These are phyloP conservation scores for Byasa hedistus DNA, from an alignment of 2,888 invertebrate genomes.

Conservation along the genomic window DNA sequence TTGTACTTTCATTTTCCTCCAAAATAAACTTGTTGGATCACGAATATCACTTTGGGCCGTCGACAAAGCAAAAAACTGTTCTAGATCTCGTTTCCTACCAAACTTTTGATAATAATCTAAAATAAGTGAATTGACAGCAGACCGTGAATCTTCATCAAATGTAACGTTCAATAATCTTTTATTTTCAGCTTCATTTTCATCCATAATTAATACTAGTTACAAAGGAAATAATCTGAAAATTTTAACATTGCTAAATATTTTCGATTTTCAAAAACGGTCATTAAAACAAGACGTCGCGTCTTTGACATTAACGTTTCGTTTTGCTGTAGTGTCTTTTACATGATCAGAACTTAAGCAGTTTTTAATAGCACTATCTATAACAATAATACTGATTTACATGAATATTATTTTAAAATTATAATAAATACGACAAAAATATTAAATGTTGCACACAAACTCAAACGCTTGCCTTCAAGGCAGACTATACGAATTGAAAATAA, in stretches of 20 bases:
- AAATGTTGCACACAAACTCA: too few species aligned
- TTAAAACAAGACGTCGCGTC: slow-evolving; percentile 1
- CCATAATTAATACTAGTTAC: slow-evolving; percentile 22
- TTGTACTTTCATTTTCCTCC: slow-evolving; percentile 69
- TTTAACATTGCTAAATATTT: slow-evolving; percentile 27
- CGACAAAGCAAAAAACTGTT: slow-evolving; percentile 82
- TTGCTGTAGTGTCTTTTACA: neutral
- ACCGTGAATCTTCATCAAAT: slow-evolving; percentile 39
- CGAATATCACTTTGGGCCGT: slow-evolving; percentile 67
- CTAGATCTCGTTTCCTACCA: slow-evolving; percentile 83
- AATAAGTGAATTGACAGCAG: slow-evolving; percentile 66
- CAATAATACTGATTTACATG: too few species aligned
- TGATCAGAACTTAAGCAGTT: too few species aligned
- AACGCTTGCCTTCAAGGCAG: too few species aligned
- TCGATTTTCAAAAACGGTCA: slow-evolving; percentile 32
- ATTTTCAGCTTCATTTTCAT: slow-evolving; percentile 30
- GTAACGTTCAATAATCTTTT: slow-evolving; percentile 32
- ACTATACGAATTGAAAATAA: too few species aligned
- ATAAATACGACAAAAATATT: too few species aligned
- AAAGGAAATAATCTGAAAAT: slow-evolving; percentile 26
- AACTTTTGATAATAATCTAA: slow-evolving; percentile 85
- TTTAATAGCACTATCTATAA: too few species aligned
- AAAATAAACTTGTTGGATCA: slow-evolving; percentile 65
- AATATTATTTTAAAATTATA: too few species aligned
- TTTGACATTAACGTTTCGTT: slow-evolving; percentile 2